Evolutionary conservation across 2,113 vertebrate species (phyloP).

Genomic region (Pteropus alecto): DNA sequence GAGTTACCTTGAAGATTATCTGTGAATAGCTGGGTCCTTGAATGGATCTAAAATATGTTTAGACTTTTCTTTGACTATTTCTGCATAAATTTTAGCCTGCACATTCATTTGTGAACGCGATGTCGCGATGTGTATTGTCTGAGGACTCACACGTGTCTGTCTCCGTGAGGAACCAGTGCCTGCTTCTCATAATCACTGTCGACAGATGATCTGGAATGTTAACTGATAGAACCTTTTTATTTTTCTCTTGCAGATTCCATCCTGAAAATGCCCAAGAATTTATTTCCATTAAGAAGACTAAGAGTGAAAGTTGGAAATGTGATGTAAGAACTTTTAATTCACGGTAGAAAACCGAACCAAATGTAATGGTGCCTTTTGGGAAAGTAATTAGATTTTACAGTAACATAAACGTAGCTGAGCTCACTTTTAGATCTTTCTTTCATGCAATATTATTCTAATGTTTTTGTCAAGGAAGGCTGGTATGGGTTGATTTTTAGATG

Average conservation of each 20-base stretch:
- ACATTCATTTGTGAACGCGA: background rate
- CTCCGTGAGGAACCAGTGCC: background rate
- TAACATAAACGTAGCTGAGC: background rate
- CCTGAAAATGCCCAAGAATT: slow-evolving; percentile 96
- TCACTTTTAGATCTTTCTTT: background rate
- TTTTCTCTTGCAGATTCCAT: slow-evolving; percentile 90
- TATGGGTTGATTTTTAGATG: background rate
- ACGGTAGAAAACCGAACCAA: slow-evolving; percentile 40
- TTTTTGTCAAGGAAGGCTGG: background rate
- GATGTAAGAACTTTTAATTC: slow-evolving; percentile 87
- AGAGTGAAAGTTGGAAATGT: slow-evolving; percentile 98
- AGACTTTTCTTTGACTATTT: background rate
- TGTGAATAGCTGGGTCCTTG: slow-evolving; percentile 7
- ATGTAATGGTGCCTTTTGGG: background rate
- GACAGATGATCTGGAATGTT: background rate
- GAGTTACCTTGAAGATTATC: background rate
- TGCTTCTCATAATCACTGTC: background rate
- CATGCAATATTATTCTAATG: background rate
- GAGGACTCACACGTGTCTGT: background rate
- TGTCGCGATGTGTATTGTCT: background rate
- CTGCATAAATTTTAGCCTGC: background rate
- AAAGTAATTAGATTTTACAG: slow-evolving; percentile 26
- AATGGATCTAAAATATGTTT: background rate
- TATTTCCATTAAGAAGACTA: slow-evolving; percentile 92
- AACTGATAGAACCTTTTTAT: background rate